Conservation (phyloP, 2,113 vertebrate genomes). For the Desmodus rotundus region DNA sequence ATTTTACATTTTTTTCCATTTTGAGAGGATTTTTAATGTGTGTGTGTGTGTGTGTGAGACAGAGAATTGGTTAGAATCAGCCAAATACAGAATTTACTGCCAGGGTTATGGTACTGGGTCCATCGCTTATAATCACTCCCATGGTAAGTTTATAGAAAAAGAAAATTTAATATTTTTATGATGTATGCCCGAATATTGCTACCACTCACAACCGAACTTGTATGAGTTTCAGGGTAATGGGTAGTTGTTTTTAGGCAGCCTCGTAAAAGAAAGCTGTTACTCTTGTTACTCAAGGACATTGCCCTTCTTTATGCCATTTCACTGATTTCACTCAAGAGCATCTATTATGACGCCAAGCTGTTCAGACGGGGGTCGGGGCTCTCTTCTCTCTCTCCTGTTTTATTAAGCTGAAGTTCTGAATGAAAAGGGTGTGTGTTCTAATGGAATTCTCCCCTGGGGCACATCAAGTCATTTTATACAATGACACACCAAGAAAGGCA, state of each 20-base stretch:
- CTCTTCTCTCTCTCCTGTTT: neutral
- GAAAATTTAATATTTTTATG: neutral
- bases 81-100: neutral
- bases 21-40: neutral
- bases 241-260: neutral
- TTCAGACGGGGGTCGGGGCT: neutral
- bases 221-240: neutral
- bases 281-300: neutral
- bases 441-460: slow-evolving; percentile 65
- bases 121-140: neutral
- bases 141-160: neutral
- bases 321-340: too few relatives aligned
- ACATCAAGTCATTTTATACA: slow-evolving; percentile 65
- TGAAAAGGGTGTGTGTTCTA: slow-evolving; percentile 40
- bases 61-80: neutral
- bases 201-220: neutral
- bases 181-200: neutral
- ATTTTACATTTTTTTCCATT: neutral
- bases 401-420: slow-evolving; percentile 44
- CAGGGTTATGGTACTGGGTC: neutral
- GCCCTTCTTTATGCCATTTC: neutral
- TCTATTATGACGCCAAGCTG: neutral
- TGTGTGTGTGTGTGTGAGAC: too few relatives aligned
- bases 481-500: slow-evolving; percentile 61
- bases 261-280: neutral